phyloP scores from a whole-genome alignment of 2,113 vertebrate genomes.

The Crotalus horridus region DNA sequence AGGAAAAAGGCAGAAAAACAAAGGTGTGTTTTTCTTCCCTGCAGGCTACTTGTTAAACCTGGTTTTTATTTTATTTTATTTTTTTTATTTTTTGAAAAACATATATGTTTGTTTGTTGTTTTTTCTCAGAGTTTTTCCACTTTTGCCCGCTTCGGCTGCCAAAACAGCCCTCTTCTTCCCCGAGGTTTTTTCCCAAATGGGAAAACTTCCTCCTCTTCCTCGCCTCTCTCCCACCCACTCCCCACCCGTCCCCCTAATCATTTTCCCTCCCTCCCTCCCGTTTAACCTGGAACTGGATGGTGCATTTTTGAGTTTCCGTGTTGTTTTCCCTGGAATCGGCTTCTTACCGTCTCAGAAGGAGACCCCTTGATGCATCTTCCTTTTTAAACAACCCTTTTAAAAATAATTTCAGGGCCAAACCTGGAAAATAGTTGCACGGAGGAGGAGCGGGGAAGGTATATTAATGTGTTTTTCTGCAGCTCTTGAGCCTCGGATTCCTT shows the following conservation, averaged over 20 bases:
- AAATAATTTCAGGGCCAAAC: not conserved
- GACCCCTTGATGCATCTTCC: not conserved
- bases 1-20: too few species aligned
- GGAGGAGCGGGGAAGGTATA: not conserved
- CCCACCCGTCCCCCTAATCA: not conserved
- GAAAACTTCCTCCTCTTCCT: not conserved
- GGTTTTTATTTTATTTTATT: not conserved
- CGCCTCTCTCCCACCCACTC: too few species aligned
- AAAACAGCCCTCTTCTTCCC: not conserved
- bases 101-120: not conserved
- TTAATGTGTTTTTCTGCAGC: conserved; percentile 6
- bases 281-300: conserved; percentile 10
- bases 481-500: conserved; percentile 7
- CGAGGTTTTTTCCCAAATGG: not conserved
- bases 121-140: not conserved
- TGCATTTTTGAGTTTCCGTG: not conserved
- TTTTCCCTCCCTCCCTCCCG: not conserved
- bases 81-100: not conserved
- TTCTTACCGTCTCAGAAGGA: not conserved
- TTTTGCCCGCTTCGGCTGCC: conserved; percentile 1
- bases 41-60: not conserved
- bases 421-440: not conserved
- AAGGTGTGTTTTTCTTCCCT: not conserved
- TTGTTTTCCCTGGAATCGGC: conserved; percentile 1
- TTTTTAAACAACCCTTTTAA: not conserved